A percentile compares a stretch with the other conserved stretches of the same genome.
Conservation (phyloP, 2,888 invertebrate species). For the Sphecodes monilicornis region DNA sequence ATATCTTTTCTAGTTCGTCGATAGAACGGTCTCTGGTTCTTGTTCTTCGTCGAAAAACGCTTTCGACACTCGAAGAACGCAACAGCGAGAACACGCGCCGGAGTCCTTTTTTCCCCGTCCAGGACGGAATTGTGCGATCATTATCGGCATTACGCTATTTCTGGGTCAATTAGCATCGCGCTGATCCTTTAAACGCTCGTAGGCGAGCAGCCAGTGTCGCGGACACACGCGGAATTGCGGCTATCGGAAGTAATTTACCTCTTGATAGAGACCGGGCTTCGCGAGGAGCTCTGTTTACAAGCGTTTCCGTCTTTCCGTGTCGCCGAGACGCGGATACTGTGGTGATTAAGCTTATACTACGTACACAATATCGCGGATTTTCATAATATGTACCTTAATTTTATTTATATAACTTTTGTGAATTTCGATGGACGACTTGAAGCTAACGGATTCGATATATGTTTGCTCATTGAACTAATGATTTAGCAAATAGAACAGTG, state of each 20-base stretch:
- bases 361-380: not conserved
- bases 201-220: slow-evolving; percentile 34
- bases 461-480: not conserved
- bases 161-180: slow-evolving; percentile 71
- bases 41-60: not conserved
- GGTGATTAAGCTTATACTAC: not conserved
- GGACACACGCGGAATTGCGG: slow-evolving; percentile 42
- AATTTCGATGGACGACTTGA: not conserved
- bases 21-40: not conserved
- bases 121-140: slow-evolving; percentile 72
- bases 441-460: not conserved
- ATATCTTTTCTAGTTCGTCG: not conserved
- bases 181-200: slow-evolving; percentile 65
- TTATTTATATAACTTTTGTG: not conserved
- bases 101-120: slow-evolving; percentile 73
- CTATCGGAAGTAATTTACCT: slow-evolving; percentile 53
- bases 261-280: slow-evolving; percentile 17
- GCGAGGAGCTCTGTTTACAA: slow-evolving; percentile 18
- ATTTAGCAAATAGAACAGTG: not conserved
- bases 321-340: not conserved
- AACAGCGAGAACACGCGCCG: not conserved
- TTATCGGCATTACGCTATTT: slow-evolving; percentile 75
- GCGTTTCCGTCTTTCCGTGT: not conserved
- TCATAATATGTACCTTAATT: too few relatives aligned
- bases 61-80: not conserved